Evolutionary conservation across 2,797 vertebrate species (phyloP).

Genomic region (Gymnothorax javanicus): DNA sequence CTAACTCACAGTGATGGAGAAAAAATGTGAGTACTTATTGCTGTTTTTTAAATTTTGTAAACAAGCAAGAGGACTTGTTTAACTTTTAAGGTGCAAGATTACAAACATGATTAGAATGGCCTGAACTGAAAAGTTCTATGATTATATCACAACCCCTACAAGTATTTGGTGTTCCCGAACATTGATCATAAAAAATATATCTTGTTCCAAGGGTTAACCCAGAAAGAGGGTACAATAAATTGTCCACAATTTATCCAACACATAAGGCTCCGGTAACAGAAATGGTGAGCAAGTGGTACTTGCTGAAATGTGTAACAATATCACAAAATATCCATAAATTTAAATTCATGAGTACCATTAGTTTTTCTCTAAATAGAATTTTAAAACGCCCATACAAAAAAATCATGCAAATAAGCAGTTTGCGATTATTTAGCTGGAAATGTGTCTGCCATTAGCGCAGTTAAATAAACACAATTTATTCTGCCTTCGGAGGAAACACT

Average conservation of each 20-base stretch:
- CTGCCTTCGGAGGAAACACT: not conserved
- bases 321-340: not conserved
- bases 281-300: not conserved
- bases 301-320: not conserved
- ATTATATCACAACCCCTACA: too few species aligned
- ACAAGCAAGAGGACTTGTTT: not conserved
- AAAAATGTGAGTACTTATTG: not conserved
- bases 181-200: too few species aligned
- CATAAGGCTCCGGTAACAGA: not conserved
- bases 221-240: not conserved
- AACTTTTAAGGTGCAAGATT: not conserved
- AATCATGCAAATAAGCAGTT: not conserved
- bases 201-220: not conserved
- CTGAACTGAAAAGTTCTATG: too few species aligned
- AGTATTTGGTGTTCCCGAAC: too few species aligned
- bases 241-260: not conserved
- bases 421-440: not conserved
- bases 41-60: not conserved
- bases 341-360: not conserved
- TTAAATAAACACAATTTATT: not conserved
- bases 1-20: constrained; percentile 3
- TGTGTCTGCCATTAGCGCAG: not conserved
- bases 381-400: not conserved
- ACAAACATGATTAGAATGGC: too few species aligned
- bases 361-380: not conserved